Evolutionary conservation across 2,888 invertebrate species (phyloP), one percentile per base, ranked within the genome.

Genomic region (Empis stercorea): DNA sequence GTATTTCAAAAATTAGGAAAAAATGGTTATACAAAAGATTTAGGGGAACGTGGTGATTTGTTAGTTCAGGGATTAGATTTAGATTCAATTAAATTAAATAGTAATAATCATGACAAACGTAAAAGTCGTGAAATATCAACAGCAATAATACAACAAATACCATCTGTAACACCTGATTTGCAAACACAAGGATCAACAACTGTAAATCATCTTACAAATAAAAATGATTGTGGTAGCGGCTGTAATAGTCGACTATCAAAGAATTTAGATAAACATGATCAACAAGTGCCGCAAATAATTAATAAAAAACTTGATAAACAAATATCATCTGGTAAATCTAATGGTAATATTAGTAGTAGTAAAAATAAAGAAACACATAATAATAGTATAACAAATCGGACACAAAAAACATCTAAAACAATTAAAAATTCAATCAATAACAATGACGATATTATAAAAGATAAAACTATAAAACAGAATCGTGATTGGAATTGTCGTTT

Each of bases 1-100:
- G 86, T 87, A 0, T 87, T 81, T 60, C 76, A 79, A 55, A 82
- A 84, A 61, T 68, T 87, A 32, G 84, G 86, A 48, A 82, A 78
- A 55, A 79, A 83, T 57, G 81, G 84, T 1, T 83, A 84, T 55
- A 71, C 69, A 10, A 76, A 75, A 54, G 84, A 84, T 56, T 61
- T 79, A 9, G 78, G 78, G 1, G 79, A 79, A 56, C 65, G 82
- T 42, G 82, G 79, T 47, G 78, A 86, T 55, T 72, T 82, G 47
- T 56, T 79, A 7, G 62, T 68, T 30, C 63, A 66, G 49, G 65
- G 68, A 15, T 52, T 68, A 15, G 61, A 66, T 47, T 54, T 68
- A 17, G 65, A 68, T 48, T 63, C 66, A 5, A 38, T 64, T 47
- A 62, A 62, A 39, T 53, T 66, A 42, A 46, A 48, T 9, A 10